A percentile compares a stretch with the other conserved stretches of the same genome.
These are phyloP conservation scores for Caenorhabditis plicata DNA, from an alignment of 2,888 invertebrate species.

Conservation along the genomic window DNA sequence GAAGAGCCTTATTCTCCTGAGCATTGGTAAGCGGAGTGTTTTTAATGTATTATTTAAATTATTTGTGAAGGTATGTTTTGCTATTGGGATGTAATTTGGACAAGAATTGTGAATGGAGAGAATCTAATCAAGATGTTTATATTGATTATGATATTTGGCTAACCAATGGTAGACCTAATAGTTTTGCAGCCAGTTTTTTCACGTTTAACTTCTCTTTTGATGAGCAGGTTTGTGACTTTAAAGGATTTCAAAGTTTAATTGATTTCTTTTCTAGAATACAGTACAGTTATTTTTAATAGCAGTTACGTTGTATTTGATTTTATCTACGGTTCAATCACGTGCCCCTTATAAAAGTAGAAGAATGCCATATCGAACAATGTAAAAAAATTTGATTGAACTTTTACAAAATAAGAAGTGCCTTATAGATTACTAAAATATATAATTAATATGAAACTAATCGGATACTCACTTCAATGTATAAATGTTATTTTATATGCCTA, in stretches of 20 bases:
- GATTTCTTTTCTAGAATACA: conserved; percentile 71
- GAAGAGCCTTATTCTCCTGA: conserved; percentile 86
- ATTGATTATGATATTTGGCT: conserved; percentile 89
- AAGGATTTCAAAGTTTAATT: background rate
- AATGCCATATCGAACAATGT: conserved; percentile 28
- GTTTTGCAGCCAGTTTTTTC: conserved; percentile 76
- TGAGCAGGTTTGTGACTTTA: conserved; percentile 70
- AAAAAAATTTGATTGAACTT: background rate
- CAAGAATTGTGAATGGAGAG: conserved; percentile 81
- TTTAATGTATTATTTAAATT: background rate
- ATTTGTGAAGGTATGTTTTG: conserved; percentile 75
- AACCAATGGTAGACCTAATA: conserved; percentile 91
- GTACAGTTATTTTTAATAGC: conserved; percentile 80
- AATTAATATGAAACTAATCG: conserved; percentile 66
- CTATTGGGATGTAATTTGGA: conserved; percentile 84
- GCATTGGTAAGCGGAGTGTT: conserved; percentile 68
- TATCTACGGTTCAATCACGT: conserved; percentile 34
- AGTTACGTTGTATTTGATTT: conserved; percentile 31
- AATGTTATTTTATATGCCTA: conserved; percentile 87
- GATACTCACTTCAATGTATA: conserved; percentile 82
- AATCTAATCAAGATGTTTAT: conserved; percentile 58
- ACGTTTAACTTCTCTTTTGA: conserved; percentile 96
- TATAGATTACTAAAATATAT: conserved; percentile 38
- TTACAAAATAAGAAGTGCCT: background rate
- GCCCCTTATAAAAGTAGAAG: conserved; percentile 30